These are phyloP conservation scores for Acanthosepion pharaonis DNA, from an alignment of 2,888 invertebrate genomes.

Conservation along the genomic window DNA sequence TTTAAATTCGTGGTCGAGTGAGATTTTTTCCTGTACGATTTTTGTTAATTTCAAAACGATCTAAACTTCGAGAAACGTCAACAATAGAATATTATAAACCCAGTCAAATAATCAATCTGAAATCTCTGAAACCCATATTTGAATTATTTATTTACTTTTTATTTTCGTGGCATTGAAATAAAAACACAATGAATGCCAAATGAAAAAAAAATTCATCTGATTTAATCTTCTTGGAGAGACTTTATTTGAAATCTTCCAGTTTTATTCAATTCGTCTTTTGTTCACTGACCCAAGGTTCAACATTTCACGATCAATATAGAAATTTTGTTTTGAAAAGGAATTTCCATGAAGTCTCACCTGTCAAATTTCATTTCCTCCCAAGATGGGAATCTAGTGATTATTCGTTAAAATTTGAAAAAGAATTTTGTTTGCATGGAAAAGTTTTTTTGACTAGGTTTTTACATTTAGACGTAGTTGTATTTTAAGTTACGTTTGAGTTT, in stretches of 20 bases:
- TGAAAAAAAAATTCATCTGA: background rate
- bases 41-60: background rate
- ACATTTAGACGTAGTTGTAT: too few species aligned
- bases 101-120: background rate
- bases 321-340: background rate
- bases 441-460: background rate
- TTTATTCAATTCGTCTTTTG: background rate
- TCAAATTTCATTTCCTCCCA: background rate
- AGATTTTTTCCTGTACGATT: background rate
- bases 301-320: slow-evolving; percentile 4
- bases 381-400: background rate
- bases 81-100: background rate
- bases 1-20: background rate
- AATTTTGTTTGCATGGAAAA: background rate
- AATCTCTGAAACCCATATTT: background rate
- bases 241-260: background rate
- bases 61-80: background rate
- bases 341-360: background rate
- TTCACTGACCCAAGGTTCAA: slow-evolving; percentile 9
- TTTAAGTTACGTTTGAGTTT: too few species aligned
- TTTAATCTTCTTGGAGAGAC: background rate
- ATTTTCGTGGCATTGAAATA: background rate
- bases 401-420: background rate
- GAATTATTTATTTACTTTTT: background rate
- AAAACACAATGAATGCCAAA: background rate